Percentiles rank a stretch among this genome's conserved stretches.
These are phyloP conservation scores for Athetis lepigone DNA, from an alignment of 2,888 invertebrate genomes.

Conservation along the genomic window DNA sequence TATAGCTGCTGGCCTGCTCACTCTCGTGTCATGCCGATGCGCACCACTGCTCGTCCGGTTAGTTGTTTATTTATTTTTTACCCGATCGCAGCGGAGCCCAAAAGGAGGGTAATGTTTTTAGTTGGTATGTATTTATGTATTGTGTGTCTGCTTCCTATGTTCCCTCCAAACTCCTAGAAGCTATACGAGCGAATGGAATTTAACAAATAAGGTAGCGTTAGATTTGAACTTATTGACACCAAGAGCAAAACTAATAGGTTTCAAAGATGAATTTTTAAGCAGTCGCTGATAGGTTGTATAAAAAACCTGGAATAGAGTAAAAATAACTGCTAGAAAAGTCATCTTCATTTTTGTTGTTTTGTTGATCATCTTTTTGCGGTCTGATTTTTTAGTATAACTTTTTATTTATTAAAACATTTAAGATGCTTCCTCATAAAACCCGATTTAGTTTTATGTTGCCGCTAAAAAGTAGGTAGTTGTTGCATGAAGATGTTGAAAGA, in stretches of 20 bases:
- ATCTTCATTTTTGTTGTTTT: neutral
- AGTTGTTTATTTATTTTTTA: slow-evolving; percentile 61
- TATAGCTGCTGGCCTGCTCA: slow-evolving; percentile 71
- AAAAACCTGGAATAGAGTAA: neutral
- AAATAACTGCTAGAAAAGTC: neutral
- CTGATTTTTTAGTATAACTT: neutral
- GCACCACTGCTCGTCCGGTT: slow-evolving; percentile 70
- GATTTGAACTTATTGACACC: neutral
- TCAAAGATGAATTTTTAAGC: neutral
- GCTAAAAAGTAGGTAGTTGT: slow-evolving; percentile 35
- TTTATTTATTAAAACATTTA: slow-evolving; percentile 45
- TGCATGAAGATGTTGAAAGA: slow-evolving; percentile 16
- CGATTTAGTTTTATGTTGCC: slow-evolving; percentile 31
- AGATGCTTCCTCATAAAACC: slow-evolving; percentile 49
- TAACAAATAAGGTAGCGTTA: neutral
- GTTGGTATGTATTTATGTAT: neutral
- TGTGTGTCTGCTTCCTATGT: neutral
- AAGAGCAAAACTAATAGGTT: neutral
- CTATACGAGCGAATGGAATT: neutral
- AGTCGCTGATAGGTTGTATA: neutral
- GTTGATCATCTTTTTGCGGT: neutral
- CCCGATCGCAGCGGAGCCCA: neutral
- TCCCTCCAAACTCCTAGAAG: neutral
- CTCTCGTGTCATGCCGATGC: slow-evolving; percentile 74
- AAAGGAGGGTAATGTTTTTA: neutral